Percentiles rank a stretch among this genome's conserved stretches.
These are phyloP conservation scores for Lepas anatifera DNA, from an alignment of 2,888 invertebrate genomes.

Conservation along the genomic window DNA sequence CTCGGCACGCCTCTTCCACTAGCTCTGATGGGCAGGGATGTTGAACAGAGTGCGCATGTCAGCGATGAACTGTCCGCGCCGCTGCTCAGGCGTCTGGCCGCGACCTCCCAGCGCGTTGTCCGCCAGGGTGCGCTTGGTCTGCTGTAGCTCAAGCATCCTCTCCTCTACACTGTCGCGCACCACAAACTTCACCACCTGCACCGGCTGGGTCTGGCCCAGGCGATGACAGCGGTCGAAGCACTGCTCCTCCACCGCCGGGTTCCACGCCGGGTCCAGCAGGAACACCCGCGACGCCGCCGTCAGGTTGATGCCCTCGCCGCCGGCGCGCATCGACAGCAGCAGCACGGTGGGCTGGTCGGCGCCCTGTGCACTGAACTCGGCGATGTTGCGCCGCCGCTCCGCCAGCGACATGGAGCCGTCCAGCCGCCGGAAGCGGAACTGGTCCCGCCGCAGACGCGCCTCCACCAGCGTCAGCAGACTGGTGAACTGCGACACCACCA, in stretches of 20 bases:
- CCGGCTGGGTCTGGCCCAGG: constrained; percentile 16
- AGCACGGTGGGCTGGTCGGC: constrained; percentile 12
- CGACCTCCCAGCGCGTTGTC: background rate
- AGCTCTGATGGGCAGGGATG: too few species aligned
- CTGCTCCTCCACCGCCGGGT: constrained; percentile 18
- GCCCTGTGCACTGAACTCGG: background rate
- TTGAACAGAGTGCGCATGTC: background rate
- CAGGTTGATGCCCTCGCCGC: constrained; percentile 19
- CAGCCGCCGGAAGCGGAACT: constrained; percentile 11
- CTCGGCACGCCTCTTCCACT: too few species aligned
- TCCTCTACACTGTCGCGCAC: constrained; percentile 16
- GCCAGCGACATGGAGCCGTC: constrained; percentile 16
- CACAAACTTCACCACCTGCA: constrained; percentile 15
- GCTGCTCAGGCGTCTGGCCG: background rate
- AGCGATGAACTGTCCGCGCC: background rate
- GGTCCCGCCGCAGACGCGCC: constrained; percentile 2
- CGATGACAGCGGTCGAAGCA: constrained; percentile 18
- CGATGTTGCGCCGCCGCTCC: background rate
- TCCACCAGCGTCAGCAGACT: constrained; percentile 14
- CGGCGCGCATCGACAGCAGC: constrained; percentile 17
- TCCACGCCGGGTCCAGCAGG: constrained; percentile 20
- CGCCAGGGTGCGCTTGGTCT: background rate
- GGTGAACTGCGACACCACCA: constrained; percentile 17
- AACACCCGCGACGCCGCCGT: constrained; percentile 15
- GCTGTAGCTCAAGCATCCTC: constrained; percentile 16